A percentile compares a stretch with the other conserved stretches of the same genome.
phyloP scores from a whole-genome alignment of 2,888 invertebrate genomes.

The Erebia aethiops region DNA sequence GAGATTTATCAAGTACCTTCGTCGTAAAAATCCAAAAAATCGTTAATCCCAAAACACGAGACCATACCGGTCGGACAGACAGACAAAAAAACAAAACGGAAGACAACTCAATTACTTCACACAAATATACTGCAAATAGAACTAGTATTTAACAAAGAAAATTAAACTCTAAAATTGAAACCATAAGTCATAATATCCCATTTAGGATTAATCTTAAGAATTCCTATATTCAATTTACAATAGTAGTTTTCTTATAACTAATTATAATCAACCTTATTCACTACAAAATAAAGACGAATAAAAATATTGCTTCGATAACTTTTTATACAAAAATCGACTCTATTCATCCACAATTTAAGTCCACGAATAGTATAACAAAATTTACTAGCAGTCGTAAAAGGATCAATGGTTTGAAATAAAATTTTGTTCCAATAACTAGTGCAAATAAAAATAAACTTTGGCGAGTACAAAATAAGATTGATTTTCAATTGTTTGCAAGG shows the following conservation, averaged over 20 bases:
- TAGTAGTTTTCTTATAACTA: slow-evolving; percentile 15
- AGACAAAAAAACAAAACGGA: slow-evolving; percentile 52
- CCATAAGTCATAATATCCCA: slow-evolving; percentile 41
- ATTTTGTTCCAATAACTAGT: slow-evolving; percentile 34
- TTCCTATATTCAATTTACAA: slow-evolving; percentile 29
- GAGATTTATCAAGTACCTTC: slow-evolving; percentile 32
- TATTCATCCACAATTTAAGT: slow-evolving; percentile 9
- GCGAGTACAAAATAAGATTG: neutral
- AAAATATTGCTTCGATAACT: neutral
- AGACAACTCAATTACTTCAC: slow-evolving; percentile 79
- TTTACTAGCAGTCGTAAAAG: slow-evolving; percentile 5
- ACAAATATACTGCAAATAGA: slow-evolving; percentile 67
- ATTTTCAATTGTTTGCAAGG: slow-evolving; percentile 33
- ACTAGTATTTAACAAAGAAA: slow-evolving; percentile 43
- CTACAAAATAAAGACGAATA: slow-evolving; percentile 17
- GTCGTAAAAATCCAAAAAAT: slow-evolving; percentile 40
- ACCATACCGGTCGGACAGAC: slow-evolving; percentile 37
- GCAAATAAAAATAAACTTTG: slow-evolving; percentile 31
- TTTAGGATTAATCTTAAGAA: neutral
- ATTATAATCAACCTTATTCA: slow-evolving; percentile 13
- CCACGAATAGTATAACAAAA: neutral
- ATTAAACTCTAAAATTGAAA: slow-evolving; percentile 41
- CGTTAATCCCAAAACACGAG: slow-evolving; percentile 43
- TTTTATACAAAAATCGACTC: slow-evolving; percentile 20
- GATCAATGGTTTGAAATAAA: slow-evolving; percentile 13